Evolutionary conservation across 2,113 vertebrate species (phyloP).

Genomic region (Cyprinus carpio): DNA sequence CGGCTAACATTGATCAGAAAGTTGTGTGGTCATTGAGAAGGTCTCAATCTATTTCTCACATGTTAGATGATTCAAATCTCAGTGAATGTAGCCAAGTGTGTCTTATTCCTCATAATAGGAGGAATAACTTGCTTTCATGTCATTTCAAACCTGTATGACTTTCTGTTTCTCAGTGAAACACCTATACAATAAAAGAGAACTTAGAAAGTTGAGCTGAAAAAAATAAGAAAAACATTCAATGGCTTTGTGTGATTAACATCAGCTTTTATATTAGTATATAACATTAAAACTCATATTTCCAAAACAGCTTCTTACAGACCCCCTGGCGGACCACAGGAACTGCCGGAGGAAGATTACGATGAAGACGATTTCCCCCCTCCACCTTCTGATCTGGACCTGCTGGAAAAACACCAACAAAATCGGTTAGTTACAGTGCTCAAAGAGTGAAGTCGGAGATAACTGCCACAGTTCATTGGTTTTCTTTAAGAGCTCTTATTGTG

Average conservation of each 20-base stretch:
- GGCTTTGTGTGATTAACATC: neutral
- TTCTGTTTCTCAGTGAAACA: neutral
- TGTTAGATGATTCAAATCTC: slow-evolving; percentile 5
- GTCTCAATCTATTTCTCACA: neutral
- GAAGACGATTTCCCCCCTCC: slow-evolving; percentile 42
- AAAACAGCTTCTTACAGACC: slow-evolving; percentile 5
- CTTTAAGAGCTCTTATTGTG: neutral
- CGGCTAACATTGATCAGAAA: neutral
- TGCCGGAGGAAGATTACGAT: slow-evolving; percentile 18
- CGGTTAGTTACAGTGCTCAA: slow-evolving; percentile 32
- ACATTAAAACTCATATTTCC: neutral
- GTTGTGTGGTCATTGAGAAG: neutral
- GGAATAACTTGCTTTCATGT: neutral
- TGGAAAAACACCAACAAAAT: slow-evolving; percentile 16
- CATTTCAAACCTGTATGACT: neutral
- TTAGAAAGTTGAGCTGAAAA: neutral
- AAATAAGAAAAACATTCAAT: neutral
- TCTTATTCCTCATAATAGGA: slow-evolving; percentile 9
- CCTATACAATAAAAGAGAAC: neutral
- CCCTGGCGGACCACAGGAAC: neutral
- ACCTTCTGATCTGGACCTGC: slow-evolving; percentile 32
- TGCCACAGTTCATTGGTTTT: neutral
- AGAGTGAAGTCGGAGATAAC: neutral
- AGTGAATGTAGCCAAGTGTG: slow-evolving; percentile 12
- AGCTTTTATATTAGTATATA: neutral